Base-by-base conservation (phyloP, 2,113 vertebrate genomes). In the Saccopteryx leptura region DNA sequence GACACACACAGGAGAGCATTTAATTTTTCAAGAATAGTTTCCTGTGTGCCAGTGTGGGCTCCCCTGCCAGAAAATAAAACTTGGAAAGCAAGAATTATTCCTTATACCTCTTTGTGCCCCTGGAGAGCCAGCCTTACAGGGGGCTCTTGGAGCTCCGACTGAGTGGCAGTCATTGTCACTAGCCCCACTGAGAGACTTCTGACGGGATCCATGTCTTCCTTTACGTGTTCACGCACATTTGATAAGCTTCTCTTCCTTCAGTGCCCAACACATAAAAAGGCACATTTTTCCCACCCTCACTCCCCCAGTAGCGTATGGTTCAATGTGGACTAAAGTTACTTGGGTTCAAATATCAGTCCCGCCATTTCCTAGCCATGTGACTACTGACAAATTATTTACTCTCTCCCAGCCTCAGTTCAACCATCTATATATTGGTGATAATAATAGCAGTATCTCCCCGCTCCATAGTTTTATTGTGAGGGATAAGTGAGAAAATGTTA, bases 81-180 rank as follows among this genome's bases (percentile, higher is more conserved):
- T 88, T 56, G 48, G 71, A 88, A 88, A 83, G 61, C 46, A 79
- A 80, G 78, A 52, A 56, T 78, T 65, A 19, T 60, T 79, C 88
- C 60, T 56, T 50, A 71, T 2, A 28, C 14, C 12, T 86, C 72
- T 84, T 75, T 56, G 31, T 54, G 4, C n/a, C 39, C 69, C 48
- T 23, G 7, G 52, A 54, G 46, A 26, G 28, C 92, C 10, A 26
- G 26, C 71, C n/a, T 46, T 33, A 71, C 21, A 28, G 74, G 84
- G 88, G 63, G 61, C n/a, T 63, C 61, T 78, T 11, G 24, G 81
- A 68, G n/a, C 23, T 18, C 86, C 56, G n/a, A 12, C 23, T 74
- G 71, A 52, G 23, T 26, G 46, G 61, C 7, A 1, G 1, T 65
- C 48, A 26, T 24, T 63, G 61, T 69, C 46, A 63, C 39, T 18